Percentiles rank a stretch among this genome's conserved stretches.
Conservation (phyloP, 2,888 invertebrate species). For the Selenia dentaria region DNA sequence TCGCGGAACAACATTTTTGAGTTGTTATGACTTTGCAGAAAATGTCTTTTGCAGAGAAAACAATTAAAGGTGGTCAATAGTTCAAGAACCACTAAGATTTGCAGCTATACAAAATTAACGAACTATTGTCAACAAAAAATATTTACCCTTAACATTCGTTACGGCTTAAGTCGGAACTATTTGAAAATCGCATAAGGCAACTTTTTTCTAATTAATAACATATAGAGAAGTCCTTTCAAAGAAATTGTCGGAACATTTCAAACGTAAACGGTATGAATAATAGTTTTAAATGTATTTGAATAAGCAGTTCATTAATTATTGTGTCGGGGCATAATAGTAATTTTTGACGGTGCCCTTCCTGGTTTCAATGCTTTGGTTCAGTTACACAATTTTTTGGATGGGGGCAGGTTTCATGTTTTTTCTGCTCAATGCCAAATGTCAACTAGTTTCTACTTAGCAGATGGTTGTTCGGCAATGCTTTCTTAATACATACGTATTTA, state of each 20-base stretch:
- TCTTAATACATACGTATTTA: too few species aligned
- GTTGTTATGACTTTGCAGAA: too few species aligned
- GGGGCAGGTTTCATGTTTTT: constrained; percentile 40
- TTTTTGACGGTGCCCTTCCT: constrained; percentile 83
- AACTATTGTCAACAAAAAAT: constrained; percentile 51
- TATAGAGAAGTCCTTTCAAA: constrained; percentile 69
- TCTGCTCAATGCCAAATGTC: constrained; percentile 26
- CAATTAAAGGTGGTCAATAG: constrained; percentile 1
- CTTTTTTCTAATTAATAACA: constrained; percentile 73
- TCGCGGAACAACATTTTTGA: too few species aligned
- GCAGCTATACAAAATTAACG: constrained; percentile 35
- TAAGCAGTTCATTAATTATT: constrained; percentile 83
- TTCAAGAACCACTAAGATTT: constrained; percentile 24
- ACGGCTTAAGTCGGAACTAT: constrained; percentile 46
- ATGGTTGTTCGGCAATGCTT: constrained; percentile 32
- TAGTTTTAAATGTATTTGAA: constrained; percentile 84
- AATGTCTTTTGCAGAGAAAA: too few species aligned
- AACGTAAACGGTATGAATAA: constrained; percentile 83
- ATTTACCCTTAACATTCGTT: constrained; percentile 62
- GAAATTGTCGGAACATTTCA: constrained; percentile 77
- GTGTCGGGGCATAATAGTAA: constrained; percentile 76
- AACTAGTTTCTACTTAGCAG: constrained; percentile 20
- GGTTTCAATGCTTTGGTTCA: constrained; percentile 71
- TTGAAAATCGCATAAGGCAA: constrained; percentile 65
- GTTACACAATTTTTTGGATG: constrained; percentile 69